Evolutionary conservation across 1,140 invertebrate species (phyloP), one percentile per base, ranked within the genome.

Genomic region (Megalonaias nervosa): DNA sequence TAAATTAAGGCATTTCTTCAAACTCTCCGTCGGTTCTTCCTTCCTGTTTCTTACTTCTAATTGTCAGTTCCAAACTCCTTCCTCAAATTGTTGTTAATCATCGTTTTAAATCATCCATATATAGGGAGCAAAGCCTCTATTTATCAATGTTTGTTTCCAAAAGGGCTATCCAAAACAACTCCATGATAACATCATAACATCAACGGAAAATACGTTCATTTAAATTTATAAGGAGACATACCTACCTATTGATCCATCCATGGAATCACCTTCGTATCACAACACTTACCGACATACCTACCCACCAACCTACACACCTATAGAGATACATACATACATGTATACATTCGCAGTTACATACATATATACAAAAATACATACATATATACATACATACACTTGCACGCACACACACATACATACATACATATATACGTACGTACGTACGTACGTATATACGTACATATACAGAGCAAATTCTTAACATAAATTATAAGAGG

Each of bases 321-420:
- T 9, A 48, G 12, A 75, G 15, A 75, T n/a, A 75, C 5, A 75
- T 48, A 75, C 12, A 75, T 48, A 75, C 12, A 75, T 57, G 75
- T 26, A 77, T 55, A 38, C 38, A 38, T 38, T 5, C 38, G 38
- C 38, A 38, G 6, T 3, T 38, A 38, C 38, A 38, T 38, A 77
- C 31, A 77, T 11, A 77, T 26, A 77, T 12, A 77, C 13, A 77
- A 6, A 76, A n/a, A 79, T 23, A 79, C 19, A 79, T 23, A 79
- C 19, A 75, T 23, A 79, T 48, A 79, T 38, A 79, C 23, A 74
- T 23, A 74, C 48, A 68, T 48, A 79, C 59, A 71, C 58, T 71
- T 65, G 71, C 57, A 71, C 57, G 71, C 65, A 71, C 57, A 77
- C 31, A 71, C 21, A 61, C 21, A 61, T 57, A 55, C 23, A 67